Evolutionary conservation across 2,113 vertebrate genomes (phyloP).

Genomic region (Dinomys branickii): DNA sequence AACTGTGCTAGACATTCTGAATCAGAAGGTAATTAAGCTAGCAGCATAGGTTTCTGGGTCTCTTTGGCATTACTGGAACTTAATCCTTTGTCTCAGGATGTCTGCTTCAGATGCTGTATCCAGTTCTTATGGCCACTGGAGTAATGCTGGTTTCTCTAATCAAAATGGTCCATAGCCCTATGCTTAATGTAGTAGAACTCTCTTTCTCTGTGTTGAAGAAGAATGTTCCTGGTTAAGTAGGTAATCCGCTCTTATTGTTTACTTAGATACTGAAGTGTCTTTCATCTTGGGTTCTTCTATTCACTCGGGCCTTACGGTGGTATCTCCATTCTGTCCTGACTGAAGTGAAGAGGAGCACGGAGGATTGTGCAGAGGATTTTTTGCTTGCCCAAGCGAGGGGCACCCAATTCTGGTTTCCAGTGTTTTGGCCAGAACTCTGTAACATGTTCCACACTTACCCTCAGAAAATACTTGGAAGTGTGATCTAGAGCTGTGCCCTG

Average conservation of each 20-base stretch:
- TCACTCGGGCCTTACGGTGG: background rate
- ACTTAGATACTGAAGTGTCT: background rate
- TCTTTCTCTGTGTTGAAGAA: background rate
- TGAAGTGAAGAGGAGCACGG: background rate
- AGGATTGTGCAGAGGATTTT: background rate
- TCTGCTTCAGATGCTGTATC: background rate
- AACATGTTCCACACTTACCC: background rate
- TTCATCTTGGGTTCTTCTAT: background rate
- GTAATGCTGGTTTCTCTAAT: background rate
- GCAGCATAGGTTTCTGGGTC: background rate
- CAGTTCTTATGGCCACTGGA: background rate
- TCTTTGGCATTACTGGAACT: background rate
- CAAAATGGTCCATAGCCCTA: background rate
- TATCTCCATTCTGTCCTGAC: background rate
- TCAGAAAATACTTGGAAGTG: background rate
- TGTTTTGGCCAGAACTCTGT: background rate
- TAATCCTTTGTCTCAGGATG: background rate
- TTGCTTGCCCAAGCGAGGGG: background rate
- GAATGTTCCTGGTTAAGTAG: background rate
- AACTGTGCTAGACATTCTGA: background rate
- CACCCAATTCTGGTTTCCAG: background rate
- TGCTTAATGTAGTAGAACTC: background rate
- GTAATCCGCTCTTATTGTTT: background rate
- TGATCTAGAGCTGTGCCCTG: background rate
- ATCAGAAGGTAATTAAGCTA: background rate